These are phyloP conservation scores for Panorpa germanica DNA, from an alignment of 2,888 invertebrate genomes.

Conservation along the genomic window DNA sequence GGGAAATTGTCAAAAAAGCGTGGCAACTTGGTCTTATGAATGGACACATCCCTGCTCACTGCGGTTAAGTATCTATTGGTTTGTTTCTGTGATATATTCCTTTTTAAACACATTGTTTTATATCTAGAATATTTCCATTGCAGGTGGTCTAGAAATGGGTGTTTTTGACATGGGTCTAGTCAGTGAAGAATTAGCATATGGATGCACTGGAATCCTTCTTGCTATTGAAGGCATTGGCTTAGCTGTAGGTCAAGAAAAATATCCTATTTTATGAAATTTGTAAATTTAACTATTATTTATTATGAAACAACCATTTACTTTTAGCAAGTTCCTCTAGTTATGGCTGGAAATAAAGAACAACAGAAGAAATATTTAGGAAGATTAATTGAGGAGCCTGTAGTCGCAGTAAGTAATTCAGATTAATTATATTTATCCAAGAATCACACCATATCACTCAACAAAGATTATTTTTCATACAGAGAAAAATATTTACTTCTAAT, in stretches of 20 bases:
- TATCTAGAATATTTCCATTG: no score
- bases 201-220: constrained; percentile 52
- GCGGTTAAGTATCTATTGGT: no score
- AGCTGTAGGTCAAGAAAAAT: constrained; percentile 27
- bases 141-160: constrained; percentile 45
- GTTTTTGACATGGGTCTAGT: constrained; percentile 45
- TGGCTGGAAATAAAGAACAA: constrained; percentile 68
- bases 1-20: constrained; percentile 79
- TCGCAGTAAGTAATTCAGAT: constrained; percentile 45
- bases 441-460: background rate
- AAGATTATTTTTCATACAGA: background rate
- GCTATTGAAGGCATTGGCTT: constrained; percentile 51
- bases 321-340: constrained; percentile 72
- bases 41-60: constrained; percentile 53
- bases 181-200: constrained; percentile 54
- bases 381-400: constrained; percentile 63
- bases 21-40: constrained; percentile 70
- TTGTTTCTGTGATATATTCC: no score
- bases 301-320: constrained; percentile 14
- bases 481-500: background rate
- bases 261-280: background rate
- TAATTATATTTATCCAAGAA: background rate
- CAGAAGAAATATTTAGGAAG: constrained; percentile 80
- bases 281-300: background rate
- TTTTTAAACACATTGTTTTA: no score